These are phyloP conservation scores for Phyllostomus hastatus DNA, from an alignment of 2,113 vertebrate genomes.

Conservation along the genomic window DNA sequence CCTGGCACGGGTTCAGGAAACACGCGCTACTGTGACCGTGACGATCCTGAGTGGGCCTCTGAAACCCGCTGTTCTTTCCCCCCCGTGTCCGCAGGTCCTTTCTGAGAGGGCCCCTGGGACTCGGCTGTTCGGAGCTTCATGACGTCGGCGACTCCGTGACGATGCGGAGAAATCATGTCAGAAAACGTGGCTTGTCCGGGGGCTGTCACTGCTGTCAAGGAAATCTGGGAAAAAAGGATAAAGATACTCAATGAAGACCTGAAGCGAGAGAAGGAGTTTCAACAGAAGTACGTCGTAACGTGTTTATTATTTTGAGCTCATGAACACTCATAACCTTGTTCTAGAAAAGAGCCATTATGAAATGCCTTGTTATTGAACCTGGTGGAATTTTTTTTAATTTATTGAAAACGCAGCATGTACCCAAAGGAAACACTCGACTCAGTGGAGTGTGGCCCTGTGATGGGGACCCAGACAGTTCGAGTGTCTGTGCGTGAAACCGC, in stretches of 20 bases:
- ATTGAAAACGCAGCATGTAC: not conserved
- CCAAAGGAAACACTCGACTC: not conserved
- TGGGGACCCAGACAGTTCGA: not conserved
- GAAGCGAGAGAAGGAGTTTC: conserved; percentile 80
- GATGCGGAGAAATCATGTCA: conserved; percentile 82
- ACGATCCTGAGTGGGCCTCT: not conserved
- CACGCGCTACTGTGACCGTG: not conserved
- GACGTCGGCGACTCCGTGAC: conserved; percentile 2
- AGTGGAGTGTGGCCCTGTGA: not conserved
- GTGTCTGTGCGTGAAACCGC: not conserved
- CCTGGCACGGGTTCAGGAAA: not conserved
- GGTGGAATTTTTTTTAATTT: not conserved
- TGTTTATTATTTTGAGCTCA: not conserved
- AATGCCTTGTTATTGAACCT: not conserved
- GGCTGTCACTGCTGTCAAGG: conserved; percentile 87
- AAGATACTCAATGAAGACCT: conserved; percentile 84
- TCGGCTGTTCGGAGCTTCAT: conserved; percentile 7
- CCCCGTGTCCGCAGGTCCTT: not conserved
- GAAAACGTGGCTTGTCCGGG: conserved; percentile 81
- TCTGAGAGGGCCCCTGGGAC: not conserved
- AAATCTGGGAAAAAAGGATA: conserved; percentile 94
- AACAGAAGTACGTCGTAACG: conserved; percentile 65
- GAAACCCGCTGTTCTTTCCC: not conserved
- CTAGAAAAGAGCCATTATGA: not conserved
- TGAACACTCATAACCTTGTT: not conserved